Conservation (phyloP, 2,113 vertebrate species). For the Chaenocephalus aceratus region DNA sequence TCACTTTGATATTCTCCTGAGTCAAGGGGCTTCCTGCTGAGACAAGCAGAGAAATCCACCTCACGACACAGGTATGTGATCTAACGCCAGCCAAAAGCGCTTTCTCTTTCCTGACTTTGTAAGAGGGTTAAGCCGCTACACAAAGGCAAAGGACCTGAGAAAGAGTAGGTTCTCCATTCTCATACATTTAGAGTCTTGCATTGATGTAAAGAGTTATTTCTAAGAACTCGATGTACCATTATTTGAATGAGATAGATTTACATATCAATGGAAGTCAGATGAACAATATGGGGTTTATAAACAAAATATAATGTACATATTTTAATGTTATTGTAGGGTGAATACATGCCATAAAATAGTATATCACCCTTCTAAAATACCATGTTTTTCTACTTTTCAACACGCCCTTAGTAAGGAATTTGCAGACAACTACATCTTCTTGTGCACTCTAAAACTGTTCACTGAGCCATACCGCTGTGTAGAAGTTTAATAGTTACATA, state of each 20-base stretch:
- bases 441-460: too few species aligned
- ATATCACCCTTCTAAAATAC: too few species aligned
- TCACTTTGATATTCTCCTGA: constrained; percentile 44
- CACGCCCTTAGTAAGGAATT: too few species aligned
- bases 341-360: background rate
- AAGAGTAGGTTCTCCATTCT: background rate
- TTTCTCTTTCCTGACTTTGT: background rate
- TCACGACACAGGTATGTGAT: background rate
- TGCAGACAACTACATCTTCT: background rate
- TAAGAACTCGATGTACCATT: background rate
- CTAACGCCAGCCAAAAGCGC: background rate
- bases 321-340: background rate
- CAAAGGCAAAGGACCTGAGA: background rate
- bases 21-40: constrained; percentile 38
- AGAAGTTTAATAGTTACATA: too few species aligned
- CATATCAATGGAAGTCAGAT: background rate
- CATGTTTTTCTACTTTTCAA: background rate
- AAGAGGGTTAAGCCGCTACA: constrained; percentile 4
- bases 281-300: background rate
- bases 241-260: background rate
- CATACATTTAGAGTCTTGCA: background rate
- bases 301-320: background rate
- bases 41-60: constrained; percentile 5
- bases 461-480: too few species aligned
- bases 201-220: background rate